Base-by-base conservation (phyloP, 2,113 vertebrate genomes). In the Morone chrysops region DNA sequence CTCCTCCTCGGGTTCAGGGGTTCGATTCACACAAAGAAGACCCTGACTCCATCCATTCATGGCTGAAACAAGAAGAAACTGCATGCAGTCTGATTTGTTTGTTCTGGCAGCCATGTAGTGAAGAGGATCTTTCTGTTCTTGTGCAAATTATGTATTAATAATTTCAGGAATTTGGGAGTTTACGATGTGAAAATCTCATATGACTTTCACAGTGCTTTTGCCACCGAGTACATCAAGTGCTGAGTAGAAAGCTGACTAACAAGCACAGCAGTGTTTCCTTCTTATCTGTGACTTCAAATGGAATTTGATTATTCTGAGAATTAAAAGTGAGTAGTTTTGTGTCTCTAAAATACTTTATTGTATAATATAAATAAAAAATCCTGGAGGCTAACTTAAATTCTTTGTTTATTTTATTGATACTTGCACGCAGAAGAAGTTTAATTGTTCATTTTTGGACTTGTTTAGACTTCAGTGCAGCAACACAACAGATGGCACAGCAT, bases 401-500 rank as follows among this genome's bases (percentile, higher is more conserved):
- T 43, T 45, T 43, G 20, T 9, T 47, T 16, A 18, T n/a, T 72
- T 17, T 36, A 36, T 20, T 41, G 7, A 56, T 70, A 53, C 48
- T 67, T 41, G 25, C 31, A 31, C 31, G 31, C 31, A 31, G 31
- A 31, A 31, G 31, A 31, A 43, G 17, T 45, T 57, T 47, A 63
- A 22, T 13, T 8, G 14, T 67, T 53, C 7, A 81, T 75, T 67
- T 63, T 62, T 10, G 43, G 14, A 48, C 9, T 45, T 59, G 6
- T 57, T 17, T 70, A 12, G 54, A 65, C 62, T 61, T 72, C 13
- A 67, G 4, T 67, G 36, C 62, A 41, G 20, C 54, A 65, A 17
- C 57, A 73, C 31, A 70, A 76, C 72, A 89, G 74, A 80, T 85
- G 78, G 70, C 36, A 9, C 5, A 20, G n/a, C 8, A 10, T 67